Conservation (phyloP, 2,797 vertebrate species). For the Myotis vivesi region DNA sequence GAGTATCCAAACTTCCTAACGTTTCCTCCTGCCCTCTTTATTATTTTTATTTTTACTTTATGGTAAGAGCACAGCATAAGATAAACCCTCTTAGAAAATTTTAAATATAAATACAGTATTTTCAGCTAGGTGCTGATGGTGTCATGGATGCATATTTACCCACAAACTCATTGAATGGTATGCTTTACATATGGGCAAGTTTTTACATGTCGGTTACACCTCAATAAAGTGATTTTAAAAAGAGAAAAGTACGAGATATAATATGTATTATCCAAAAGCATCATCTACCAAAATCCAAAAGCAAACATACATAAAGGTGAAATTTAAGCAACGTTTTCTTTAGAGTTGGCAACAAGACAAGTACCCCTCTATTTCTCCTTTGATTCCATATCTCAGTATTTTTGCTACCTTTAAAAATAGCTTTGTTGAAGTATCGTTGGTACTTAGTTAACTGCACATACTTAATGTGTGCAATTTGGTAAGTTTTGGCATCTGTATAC, state of each 20-base stretch:
- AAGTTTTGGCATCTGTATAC: neutral
- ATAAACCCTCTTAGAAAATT: neutral
- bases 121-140: neutral
- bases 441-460: neutral
- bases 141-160: neutral
- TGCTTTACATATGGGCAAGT: neutral
- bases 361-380: neutral
- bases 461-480: neutral
- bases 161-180: neutral
- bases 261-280: neutral
- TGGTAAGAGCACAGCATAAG: neutral
- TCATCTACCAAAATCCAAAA: neutral
- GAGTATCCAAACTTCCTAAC: neutral
- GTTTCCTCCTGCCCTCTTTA: neutral
- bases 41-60: neutral
- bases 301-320: neutral
- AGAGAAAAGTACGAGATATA: neutral
- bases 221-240: neutral
- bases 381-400: neutral
- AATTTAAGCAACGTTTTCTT: neutral
- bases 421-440: neutral
- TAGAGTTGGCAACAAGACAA: neutral
- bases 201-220: neutral
- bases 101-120: neutral
- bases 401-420: neutral